Evolutionary conservation across 1,140 invertebrate genomes (phyloP), one percentile per base, ranked within the genome.

Genomic region (Hermatobates lingyangjiaoensis): DNA sequence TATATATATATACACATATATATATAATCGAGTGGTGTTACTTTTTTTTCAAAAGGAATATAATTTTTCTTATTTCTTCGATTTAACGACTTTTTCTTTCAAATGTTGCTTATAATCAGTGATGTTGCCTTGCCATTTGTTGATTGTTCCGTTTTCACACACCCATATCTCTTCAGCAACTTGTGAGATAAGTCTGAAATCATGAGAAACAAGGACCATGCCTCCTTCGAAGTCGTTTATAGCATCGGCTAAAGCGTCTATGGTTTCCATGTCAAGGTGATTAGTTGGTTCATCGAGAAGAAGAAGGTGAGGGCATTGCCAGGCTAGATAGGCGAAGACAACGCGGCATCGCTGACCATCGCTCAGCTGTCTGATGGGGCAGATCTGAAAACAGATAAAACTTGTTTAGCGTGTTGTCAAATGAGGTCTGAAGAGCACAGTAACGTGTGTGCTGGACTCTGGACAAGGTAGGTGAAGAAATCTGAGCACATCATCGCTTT

Each of bases 101-200:
- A 99, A 73, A 66, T 91, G 83, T 59, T 95, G 83, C 69, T 99
- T 99, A 72, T 98, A 99, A 44, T 81, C 77, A 57, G 91, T 75
- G 69, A 99, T 99, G 58, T 85, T 87, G 24, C 91, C 89, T 55
- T 89, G 75, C 92, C 95, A 99, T 69, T 97, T 97, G 2, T 90
- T 98, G 14, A 95, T 82, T 7, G 81, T 86, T 58, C 84, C 83
- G 58, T 98, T 89, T 64, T 98, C 93, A 67, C 96, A 99, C 18
- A 98, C 82, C 94, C 94, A 99, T 66, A 99, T 98, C 69, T 96
- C 92, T 69, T 98, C 82, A 20, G 94, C 94, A 68, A 94, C 91
- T 76, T 98, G 95, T 72, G 85, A 93, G 56, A 99, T 98, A 20
- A 99, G 79, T 67, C 95, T 78, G 70, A 97, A 97, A 71, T 97